Evolutionary conservation across 2,888 invertebrate species (phyloP).

Genomic region (Brenthis hecate): DNA sequence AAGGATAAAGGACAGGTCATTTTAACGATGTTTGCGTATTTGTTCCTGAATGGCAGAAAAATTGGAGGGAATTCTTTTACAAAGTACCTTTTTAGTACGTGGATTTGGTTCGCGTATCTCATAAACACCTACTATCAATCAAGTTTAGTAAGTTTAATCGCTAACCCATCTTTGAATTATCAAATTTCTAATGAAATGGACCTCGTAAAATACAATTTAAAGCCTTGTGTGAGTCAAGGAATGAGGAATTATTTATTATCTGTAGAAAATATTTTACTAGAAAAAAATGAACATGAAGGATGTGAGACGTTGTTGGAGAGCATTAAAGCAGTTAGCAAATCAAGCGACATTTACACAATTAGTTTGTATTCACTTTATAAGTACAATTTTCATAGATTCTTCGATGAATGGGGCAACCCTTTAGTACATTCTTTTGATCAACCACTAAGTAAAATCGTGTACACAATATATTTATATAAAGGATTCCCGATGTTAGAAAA

Average conservation of each 20-base stretch:
- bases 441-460: slow-evolving; percentile 53
- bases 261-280: slow-evolving; percentile 23
- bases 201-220: slow-evolving; percentile 44
- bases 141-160: slow-evolving; percentile 51
- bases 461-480: slow-evolving; percentile 58
- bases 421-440: slow-evolving; percentile 42
- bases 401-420: slow-evolving; percentile 46
- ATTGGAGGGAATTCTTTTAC: slow-evolving; percentile 40
- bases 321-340: slow-evolving; percentile 49
- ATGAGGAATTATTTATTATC: slow-evolving; percentile 38
- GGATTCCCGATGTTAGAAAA: slow-evolving; percentile 55
- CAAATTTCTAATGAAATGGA: slow-evolving; percentile 51
- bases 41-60: slow-evolving; percentile 47
- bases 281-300: slow-evolving; percentile 25
- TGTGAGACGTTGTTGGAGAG: slow-evolving; percentile 46
- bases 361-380: slow-evolving; percentile 47
- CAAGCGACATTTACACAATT: slow-evolving; percentile 49
- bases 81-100: slow-evolving; percentile 48
- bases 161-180: slow-evolving; percentile 48
- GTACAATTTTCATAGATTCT: slow-evolving; percentile 48
- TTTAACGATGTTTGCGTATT: slow-evolving; percentile 48
- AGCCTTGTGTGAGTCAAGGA: slow-evolving; percentile 54
- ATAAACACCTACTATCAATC: slow-evolving; percentile 54
- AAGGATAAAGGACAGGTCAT: slow-evolving; percentile 47
- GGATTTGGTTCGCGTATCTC: slow-evolving; percentile 57